Percentiles rank a stretch among this genome's conserved stretches.
These are phyloP conservation scores for Morelia viridis DNA, from an alignment of 2,797 vertebrate species.

Conservation along the genomic window DNA sequence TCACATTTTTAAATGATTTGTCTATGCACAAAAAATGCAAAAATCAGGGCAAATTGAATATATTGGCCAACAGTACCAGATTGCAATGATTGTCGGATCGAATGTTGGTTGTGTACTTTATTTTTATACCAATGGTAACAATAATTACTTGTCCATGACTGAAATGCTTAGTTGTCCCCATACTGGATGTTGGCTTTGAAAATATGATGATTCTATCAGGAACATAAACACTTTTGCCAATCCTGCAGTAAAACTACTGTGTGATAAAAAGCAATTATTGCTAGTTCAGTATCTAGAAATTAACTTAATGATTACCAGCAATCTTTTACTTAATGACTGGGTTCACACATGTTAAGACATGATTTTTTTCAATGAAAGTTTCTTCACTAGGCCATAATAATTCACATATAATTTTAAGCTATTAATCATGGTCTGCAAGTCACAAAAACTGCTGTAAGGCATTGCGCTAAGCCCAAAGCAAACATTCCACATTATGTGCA, in stretches of 20 bases:
- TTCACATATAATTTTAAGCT: too few species aligned
- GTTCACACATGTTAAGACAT: too few species aligned
- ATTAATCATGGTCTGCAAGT: too few species aligned
- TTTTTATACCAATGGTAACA: neutral
- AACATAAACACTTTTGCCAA: neutral
- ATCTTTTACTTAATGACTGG: too few species aligned
- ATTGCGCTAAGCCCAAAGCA: too few species aligned
- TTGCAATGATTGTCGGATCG: conserved; percentile 17
- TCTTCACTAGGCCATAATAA: too few species aligned
- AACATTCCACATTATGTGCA: too few species aligned
- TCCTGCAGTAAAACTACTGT: neutral
- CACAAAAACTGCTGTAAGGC: too few species aligned
- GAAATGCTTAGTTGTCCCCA: neutral
- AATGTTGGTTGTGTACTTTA: conserved; percentile 4
- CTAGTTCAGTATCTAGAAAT: neutral
- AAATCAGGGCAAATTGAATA: conserved; percentile 17
- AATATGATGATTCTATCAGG: neutral
- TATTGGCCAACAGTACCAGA: neutral
- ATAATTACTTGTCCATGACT: neutral
- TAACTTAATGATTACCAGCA: neutral
- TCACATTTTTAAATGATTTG: conserved; percentile 14
- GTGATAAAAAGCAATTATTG: neutral
- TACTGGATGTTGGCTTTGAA: neutral
- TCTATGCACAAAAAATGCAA: neutral
- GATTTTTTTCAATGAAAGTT: too few species aligned